These are phyloP conservation scores for Acanthococcus lagerstroemiae DNA, from an alignment of 2,888 invertebrate genomes.

Conservation along the genomic window DNA sequence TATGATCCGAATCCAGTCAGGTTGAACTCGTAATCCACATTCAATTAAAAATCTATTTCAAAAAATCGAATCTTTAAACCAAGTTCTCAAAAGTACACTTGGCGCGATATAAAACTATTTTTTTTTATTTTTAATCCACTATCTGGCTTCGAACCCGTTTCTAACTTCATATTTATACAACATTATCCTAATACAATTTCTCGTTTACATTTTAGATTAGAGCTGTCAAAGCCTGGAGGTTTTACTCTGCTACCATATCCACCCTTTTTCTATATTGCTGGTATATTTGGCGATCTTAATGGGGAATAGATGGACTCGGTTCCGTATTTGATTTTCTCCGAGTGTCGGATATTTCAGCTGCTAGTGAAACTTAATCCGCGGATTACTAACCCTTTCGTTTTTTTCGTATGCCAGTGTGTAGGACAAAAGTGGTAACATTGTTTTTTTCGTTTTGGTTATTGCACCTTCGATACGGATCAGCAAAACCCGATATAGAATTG, in stretches of 20 bases:
- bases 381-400: constrained; percentile 19
- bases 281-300: background rate
- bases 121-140: background rate
- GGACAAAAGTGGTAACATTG: background rate
- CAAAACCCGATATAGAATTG: too few species aligned
- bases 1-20: too few species aligned
- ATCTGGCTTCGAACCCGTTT: background rate
- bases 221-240: background rate
- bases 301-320: background rate
- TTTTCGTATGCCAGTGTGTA: background rate
- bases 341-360: constrained; percentile 20
- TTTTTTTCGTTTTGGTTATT: too few species aligned
- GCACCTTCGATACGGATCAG: too few species aligned
- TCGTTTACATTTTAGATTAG: background rate
- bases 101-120: too few species aligned
- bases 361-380: constrained; percentile 15
- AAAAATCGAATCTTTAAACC: too few species aligned
- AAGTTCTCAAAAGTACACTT: too few species aligned
- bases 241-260: background rate
- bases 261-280: background rate
- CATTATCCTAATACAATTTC: background rate
- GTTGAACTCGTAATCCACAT: too few species aligned
- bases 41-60: too few species aligned
- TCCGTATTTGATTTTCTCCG: background rate
- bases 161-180: background rate